Evolutionary conservation across 2,797 vertebrate species (phyloP).

Genomic region (Lutjanus argentimaculatus): DNA sequence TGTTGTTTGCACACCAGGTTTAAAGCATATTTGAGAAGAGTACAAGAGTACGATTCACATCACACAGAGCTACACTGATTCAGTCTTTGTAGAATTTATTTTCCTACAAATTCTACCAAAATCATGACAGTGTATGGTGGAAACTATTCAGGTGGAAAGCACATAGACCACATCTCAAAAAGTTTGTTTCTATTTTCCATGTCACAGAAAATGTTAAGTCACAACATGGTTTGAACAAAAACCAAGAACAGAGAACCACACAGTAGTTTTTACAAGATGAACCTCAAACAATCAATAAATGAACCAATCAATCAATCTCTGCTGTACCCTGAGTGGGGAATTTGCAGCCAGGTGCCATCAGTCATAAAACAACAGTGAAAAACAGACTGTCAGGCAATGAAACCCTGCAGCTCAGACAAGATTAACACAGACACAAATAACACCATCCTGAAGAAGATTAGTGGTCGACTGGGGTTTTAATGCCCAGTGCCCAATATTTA

Average conservation of each 20-base stretch:
- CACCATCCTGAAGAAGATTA: background rate
- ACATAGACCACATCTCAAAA: background rate
- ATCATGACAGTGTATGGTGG: background rate
- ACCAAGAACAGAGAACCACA: background rate
- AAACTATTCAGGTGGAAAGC: background rate
- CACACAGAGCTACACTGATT: background rate
- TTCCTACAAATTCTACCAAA: background rate
- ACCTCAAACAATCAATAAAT: background rate
- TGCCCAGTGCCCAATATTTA: too few species aligned
- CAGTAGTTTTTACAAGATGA: background rate
- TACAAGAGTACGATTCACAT: background rate
- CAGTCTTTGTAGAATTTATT: background rate
- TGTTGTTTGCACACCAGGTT: background rate
- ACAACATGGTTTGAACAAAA: background rate
- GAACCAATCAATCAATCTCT: background rate
- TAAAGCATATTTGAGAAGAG: background rate
- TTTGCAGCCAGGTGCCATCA: background rate
- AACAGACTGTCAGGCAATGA: background rate
- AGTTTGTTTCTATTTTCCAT: background rate
- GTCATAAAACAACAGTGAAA: background rate
- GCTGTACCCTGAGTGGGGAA: background rate
- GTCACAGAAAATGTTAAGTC: background rate
- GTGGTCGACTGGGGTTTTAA: too few species aligned
- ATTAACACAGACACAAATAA: constrained; percentile 4
- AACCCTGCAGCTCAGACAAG: constrained; percentile 4